phyloP scores from a whole-genome alignment of 2,797 vertebrate genomes.

The Fistularia tabacaria region DNA sequence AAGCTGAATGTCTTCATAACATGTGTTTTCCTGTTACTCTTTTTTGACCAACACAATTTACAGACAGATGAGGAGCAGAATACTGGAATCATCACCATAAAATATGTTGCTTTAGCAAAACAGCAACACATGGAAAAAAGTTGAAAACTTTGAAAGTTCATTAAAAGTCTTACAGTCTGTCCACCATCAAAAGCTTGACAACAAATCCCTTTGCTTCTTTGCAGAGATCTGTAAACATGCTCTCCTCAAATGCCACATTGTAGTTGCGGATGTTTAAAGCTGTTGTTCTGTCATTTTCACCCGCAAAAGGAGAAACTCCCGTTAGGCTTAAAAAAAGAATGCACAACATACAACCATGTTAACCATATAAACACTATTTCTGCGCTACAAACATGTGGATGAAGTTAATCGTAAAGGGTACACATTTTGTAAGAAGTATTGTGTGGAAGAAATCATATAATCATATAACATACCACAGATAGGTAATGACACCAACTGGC shows the following conservation, averaged over 20 bases:
- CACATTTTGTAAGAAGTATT: too few relatives aligned
- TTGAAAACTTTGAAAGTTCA: too few relatives aligned
- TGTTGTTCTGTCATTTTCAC: slow-evolving; percentile 89
- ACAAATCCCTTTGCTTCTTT: slow-evolving; percentile 92
- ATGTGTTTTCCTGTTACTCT: too few relatives aligned
- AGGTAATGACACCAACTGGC: slow-evolving; percentile 71
- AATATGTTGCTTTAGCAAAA: too few relatives aligned
- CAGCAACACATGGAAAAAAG: too few relatives aligned
- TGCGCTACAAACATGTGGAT: background rate
- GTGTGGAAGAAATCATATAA: background rate
- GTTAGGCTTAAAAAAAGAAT: slow-evolving; percentile 77
- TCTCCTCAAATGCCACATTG: slow-evolving; percentile 93
- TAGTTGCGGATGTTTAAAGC: slow-evolving; percentile 91
- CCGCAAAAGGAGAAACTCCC: slow-evolving; percentile 91
- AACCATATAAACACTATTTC: too few relatives aligned
- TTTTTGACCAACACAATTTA: too few relatives aligned
- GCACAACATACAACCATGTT: background rate
- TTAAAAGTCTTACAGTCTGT: slow-evolving; percentile 82
- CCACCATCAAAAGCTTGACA: slow-evolving; percentile 90
- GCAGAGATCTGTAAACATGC: slow-evolving; percentile 87
- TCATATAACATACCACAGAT: slow-evolving; percentile 67
- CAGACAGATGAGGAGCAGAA: too few relatives aligned
- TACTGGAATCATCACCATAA: too few relatives aligned
- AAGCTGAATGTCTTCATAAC: background rate
- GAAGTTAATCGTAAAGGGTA: background rate